phyloP scores from a whole-genome alignment of 2,797 vertebrate species.

The Novumbra hubbsi region DNA sequence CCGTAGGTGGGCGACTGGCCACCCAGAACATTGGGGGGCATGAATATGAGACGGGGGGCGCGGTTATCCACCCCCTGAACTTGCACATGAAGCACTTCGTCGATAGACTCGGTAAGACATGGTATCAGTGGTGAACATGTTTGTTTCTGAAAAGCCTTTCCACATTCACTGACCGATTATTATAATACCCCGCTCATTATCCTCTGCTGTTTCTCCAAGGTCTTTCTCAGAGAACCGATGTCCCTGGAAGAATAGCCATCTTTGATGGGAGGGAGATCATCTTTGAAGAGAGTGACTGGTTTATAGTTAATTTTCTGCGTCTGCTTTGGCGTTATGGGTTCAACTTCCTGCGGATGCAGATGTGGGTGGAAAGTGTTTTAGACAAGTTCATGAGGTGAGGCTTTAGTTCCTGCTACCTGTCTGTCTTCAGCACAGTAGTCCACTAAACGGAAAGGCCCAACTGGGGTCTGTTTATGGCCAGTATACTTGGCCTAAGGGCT shows the following conservation, averaged over 20 bases:
- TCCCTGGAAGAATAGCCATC: slow-evolving; percentile 72
- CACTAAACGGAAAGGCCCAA: no score
- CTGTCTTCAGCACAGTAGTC: neutral
- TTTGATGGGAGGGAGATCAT: slow-evolving; percentile 86
- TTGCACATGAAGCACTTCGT: slow-evolving; percentile 94
- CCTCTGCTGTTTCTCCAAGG: slow-evolving; percentile 50
- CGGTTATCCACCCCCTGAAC: slow-evolving; percentile 89
- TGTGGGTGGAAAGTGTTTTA: slow-evolving; percentile 90
- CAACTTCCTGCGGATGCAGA: slow-evolving; percentile 84
- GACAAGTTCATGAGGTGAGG: slow-evolving; percentile 96
- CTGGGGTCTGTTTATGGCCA: no score
- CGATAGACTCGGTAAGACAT: slow-evolving; percentile 69
- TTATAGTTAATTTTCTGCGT: slow-evolving; percentile 81
- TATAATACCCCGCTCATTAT: neutral
- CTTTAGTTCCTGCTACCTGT: neutral
- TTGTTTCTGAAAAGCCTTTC: no score
- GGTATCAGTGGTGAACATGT: neutral
- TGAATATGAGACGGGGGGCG: slow-evolving; percentile 83
- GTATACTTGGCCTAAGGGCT: no score
- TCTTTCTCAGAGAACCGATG: slow-evolving; percentile 56
- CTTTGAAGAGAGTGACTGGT: slow-evolving; percentile 93
- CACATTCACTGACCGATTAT: neutral
- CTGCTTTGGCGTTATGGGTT: slow-evolving; percentile 89
- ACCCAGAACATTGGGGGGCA: slow-evolving; percentile 75
- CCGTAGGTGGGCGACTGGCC: slow-evolving; percentile 83